phyloP scores from a whole-genome alignment of 23 tunicate species.

The Oikopleura vanhoeffeni region DNA sequence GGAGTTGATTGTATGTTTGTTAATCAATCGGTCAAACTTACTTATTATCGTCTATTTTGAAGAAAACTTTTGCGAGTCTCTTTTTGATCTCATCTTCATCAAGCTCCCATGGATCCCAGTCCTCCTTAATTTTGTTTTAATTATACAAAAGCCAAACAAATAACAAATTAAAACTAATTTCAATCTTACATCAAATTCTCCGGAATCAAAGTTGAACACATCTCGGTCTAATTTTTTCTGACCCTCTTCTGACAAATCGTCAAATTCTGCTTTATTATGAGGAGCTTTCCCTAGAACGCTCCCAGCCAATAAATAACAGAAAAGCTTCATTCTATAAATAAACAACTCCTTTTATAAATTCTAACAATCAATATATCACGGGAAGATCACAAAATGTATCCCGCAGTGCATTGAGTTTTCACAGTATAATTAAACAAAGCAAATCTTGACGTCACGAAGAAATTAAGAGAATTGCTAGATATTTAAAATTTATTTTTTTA shows the following conservation, averaged over 20 bases:
- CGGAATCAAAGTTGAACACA: neutral
- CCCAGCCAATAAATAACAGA: neutral
- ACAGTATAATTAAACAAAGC: too few relatives aligned
- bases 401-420: too few relatives aligned
- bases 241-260: neutral
- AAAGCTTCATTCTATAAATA: neutral
- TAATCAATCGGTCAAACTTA: neutral
- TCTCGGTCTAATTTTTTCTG: neutral
- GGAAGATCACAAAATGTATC: too few relatives aligned
- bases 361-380: too few relatives aligned
- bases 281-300: neutral
- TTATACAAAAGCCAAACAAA: neutral
- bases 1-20: too few relatives aligned
- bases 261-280: neutral
- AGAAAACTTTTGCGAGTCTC: neutral
- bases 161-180: neutral
- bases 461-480: too few relatives aligned
- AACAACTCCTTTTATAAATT: too few relatives aligned
- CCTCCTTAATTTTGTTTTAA: neutral
- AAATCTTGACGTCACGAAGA: too few relatives aligned
- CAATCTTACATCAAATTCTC: neutral
- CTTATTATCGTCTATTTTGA: neutral
- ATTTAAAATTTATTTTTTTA: too few relatives aligned
- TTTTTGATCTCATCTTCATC: neutral
- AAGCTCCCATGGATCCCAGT: constrained; percentile 5